phyloP scores from a whole-genome alignment of 1,140 invertebrate genomes.

The Paralvinella palmiformis region DNA sequence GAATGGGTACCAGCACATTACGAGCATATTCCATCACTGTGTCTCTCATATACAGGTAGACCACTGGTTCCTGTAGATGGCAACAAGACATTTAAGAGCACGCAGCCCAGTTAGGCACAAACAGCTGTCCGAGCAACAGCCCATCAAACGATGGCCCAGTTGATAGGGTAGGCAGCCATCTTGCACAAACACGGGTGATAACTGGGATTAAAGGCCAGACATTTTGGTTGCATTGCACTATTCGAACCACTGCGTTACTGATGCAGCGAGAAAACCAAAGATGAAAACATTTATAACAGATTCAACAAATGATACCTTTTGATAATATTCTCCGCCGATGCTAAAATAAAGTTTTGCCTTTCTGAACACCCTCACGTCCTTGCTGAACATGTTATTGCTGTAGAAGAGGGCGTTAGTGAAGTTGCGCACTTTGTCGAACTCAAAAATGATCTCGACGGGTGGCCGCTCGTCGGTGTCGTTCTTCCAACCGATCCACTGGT shows the following conservation, averaged over 20 bases:
- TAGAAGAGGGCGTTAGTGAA: constrained; percentile 77
- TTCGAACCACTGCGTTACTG: no score
- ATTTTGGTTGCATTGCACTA: no score
- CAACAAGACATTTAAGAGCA: not conserved
- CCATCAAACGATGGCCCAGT: no score
- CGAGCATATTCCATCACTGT: constrained; percentile 73
- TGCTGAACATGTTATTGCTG: constrained; percentile 66
- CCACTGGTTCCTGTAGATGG: constrained; percentile 68
- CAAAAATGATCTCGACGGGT: constrained; percentile 58
- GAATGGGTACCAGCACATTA: constrained; percentile 76
- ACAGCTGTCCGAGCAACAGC: no score
- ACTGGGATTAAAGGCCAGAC: no score
- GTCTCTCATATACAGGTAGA: constrained; percentile 68
- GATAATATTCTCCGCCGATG: constrained; percentile 62
- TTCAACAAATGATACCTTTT: constrained; percentile 76
- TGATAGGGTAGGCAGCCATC: no score
- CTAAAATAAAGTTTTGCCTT: constrained; percentile 71
- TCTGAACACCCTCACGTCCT: constrained; percentile 60
- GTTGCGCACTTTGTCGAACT: constrained; percentile 80
- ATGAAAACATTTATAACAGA: constrained; percentile 74
- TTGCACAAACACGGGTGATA: no score
- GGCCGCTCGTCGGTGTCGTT: constrained; percentile 58
- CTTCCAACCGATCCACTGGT: constrained; percentile 86
- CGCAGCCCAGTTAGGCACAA: no score
- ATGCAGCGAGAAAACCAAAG: no score